A percentile compares a stretch with the other conserved stretches of the same genome.
Conservation (phyloP, 2,888 invertebrate genomes). For the Andrena dorsata region DNA sequence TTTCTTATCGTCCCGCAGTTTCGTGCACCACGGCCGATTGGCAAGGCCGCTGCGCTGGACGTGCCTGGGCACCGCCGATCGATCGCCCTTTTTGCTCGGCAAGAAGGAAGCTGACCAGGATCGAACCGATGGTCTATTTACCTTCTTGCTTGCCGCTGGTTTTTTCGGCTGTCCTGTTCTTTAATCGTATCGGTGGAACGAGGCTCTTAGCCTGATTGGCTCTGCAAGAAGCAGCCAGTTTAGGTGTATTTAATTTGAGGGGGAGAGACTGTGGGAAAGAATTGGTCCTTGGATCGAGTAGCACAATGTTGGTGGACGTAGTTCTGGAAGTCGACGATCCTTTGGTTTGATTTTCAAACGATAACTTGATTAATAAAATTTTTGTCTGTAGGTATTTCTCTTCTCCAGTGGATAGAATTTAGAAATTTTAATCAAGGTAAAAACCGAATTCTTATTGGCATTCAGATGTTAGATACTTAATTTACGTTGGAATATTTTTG, state of each 20-base stretch:
- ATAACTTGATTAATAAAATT: no score
- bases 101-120: not conserved
- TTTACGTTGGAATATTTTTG: no score
- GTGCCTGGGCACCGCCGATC: not conserved
- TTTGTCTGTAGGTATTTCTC: no score
- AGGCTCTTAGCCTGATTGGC: conserved; percentile 2
- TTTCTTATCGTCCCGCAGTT: conserved; percentile 53
- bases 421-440: no score
- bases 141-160: not conserved
- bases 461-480: no score
- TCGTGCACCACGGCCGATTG: conserved; percentile 28
- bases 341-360: no score
- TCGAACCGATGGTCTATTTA: conserved; percentile 10
- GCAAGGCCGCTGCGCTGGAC: conserved; percentile 19
- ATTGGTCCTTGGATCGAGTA: no score
- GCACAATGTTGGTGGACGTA: no score
- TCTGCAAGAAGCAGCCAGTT: not conserved
- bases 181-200: conserved; percentile 1
- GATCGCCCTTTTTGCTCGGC: not conserved
- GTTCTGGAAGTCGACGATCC: no score
- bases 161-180: not conserved
- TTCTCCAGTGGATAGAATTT: no score
- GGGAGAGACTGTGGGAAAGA: not conserved
- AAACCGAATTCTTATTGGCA: no score
- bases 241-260: not conserved